These are phyloP conservation scores for Gryllus bimaculatus DNA, from an alignment of 1,140 invertebrate genomes.

Conservation along the genomic window DNA sequence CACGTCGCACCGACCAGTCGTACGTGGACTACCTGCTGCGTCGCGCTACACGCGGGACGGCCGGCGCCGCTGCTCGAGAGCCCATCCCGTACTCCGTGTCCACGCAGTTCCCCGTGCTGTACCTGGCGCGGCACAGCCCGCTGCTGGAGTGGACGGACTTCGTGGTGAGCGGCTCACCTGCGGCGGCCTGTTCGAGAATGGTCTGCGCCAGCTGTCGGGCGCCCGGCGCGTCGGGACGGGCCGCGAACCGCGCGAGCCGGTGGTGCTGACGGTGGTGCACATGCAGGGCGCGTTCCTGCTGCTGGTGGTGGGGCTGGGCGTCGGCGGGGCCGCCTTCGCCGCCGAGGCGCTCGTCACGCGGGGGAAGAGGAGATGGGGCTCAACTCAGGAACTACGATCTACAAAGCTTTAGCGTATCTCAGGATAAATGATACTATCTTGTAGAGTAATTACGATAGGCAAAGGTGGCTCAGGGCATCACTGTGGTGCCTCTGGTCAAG, in stretches of 20 bases:
- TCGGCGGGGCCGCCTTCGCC: neutral
- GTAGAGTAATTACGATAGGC: no score
- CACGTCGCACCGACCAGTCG: no score
- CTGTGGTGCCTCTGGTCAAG: no score
- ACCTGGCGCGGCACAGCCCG: neutral
- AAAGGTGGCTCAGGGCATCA: no score
- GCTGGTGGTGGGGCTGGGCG: neutral
- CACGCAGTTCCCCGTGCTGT: neutral
- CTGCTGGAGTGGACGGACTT: neutral
- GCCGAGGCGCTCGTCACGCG: neutral
- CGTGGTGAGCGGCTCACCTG: neutral
- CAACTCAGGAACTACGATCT: no score
- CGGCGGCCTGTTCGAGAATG: neutral
- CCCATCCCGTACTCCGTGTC: neutral
- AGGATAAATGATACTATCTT: no score
- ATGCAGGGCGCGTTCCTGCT: neutral
- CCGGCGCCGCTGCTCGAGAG: neutral
- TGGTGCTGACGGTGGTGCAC: constrained; percentile 5
- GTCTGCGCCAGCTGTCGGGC: neutral
- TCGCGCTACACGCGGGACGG: no score
- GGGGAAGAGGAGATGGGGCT: no score
- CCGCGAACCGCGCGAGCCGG: neutral
- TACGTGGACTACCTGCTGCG: no score
- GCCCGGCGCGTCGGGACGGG: neutral
- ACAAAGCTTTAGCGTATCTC: no score